Evolutionary conservation across 2,113 vertebrate species (phyloP).

Genomic region (Chauna torquata): DNA sequence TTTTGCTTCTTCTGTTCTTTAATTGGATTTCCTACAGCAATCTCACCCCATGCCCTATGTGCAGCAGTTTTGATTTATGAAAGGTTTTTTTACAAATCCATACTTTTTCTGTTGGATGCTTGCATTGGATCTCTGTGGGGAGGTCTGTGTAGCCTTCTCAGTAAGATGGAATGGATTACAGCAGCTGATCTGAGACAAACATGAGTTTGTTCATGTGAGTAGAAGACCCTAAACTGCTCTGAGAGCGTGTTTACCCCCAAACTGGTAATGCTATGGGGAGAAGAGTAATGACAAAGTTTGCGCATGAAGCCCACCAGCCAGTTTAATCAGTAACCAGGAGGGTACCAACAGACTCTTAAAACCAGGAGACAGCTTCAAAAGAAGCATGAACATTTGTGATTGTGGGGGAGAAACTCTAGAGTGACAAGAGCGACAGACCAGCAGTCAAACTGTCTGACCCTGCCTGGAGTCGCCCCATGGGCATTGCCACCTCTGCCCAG

Average conservation of each 20-base stretch:
- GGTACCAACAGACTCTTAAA: background rate
- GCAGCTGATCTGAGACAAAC: background rate
- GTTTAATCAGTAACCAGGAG: background rate
- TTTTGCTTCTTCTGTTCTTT: background rate
- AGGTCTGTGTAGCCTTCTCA: background rate
- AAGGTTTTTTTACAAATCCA: background rate
- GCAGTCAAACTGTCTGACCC: background rate
- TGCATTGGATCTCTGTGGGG: background rate
- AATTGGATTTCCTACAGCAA: background rate
- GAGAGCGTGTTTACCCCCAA: background rate
- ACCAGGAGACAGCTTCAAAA: background rate
- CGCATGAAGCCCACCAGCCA: background rate
- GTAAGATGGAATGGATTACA: background rate
- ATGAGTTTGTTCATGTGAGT: background rate
- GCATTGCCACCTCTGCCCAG: background rate
- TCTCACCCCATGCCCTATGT: background rate
- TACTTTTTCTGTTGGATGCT: background rate
- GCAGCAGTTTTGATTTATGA: background rate
- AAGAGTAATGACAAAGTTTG: background rate
- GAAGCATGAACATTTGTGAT: background rate
- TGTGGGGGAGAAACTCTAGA: background rate
- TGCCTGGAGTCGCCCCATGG: no score
- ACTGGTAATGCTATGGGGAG: background rate
- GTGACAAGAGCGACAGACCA: no score
- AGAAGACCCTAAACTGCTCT: background rate